phyloP scores from a whole-genome alignment of 2,113 vertebrate species.

The Ranitomeya variabilis region DNA sequence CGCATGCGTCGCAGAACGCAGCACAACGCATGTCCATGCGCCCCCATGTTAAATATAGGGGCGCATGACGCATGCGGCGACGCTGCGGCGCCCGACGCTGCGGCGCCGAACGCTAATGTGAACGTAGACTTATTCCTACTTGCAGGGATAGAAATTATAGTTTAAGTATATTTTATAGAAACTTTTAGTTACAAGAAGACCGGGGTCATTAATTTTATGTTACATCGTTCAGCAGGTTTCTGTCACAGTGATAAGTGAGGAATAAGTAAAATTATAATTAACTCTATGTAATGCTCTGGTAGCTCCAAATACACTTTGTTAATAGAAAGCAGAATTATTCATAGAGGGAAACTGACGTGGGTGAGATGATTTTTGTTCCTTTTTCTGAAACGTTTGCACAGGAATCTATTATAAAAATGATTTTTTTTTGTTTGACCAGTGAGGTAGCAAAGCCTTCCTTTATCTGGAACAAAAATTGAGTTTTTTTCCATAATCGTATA shows the following conservation, averaged over 20 bases:
- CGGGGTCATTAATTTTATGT: conserved; percentile 51
- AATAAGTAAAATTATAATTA: conserved; percentile 52
- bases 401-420: neutral
- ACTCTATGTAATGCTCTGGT: conserved; percentile 44
- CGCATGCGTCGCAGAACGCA: too few relatives aligned
- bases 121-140: neutral
- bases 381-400: neutral
- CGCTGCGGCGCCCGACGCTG: too few relatives aligned
- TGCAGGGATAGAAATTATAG: neutral
- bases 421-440: neutral
- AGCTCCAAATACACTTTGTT: conserved; percentile 33
- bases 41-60: too few relatives aligned
- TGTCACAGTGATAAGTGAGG: conserved; percentile 51
- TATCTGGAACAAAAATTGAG: neutral
- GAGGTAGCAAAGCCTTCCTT: neutral
- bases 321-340: conserved; percentile 41
- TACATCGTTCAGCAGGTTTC: conserved; percentile 39
- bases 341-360: conserved; percentile 2
- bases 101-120: too few relatives aligned
- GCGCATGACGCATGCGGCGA: too few relatives aligned
- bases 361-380: neutral
- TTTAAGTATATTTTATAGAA: conserved; percentile 41
- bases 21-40: too few relatives aligned
- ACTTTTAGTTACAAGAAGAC: neutral
- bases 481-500: neutral